A percentile compares a stretch with the other conserved stretches of the same genome.
These are phyloP conservation scores for Lithobates pipiens DNA, from an alignment of 2,797 vertebrate genomes.

Conservation along the genomic window DNA sequence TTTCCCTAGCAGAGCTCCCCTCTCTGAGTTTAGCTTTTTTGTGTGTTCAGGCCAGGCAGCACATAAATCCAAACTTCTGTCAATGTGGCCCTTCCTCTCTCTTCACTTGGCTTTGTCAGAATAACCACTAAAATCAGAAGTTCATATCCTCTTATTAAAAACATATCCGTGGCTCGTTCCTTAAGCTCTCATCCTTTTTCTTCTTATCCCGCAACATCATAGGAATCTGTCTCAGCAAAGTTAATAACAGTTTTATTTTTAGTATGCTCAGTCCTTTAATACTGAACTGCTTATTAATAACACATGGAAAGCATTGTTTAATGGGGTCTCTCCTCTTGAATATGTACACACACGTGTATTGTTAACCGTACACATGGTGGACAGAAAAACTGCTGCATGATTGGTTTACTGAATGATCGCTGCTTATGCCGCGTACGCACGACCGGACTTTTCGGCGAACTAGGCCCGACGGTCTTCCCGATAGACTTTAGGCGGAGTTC, in stretches of 20 bases:
- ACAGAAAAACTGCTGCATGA: too few species aligned
- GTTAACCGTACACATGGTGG: too few species aligned
- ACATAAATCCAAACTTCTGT: slow-evolving; percentile 17
- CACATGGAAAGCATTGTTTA: slow-evolving; percentile 16
- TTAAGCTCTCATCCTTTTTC: not conserved
- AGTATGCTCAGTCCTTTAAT: not conserved
- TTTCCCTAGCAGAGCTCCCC: slow-evolving; percentile 12
- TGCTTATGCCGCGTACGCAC: too few species aligned
- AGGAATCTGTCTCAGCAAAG: not conserved
- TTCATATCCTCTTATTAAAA: slow-evolving; percentile 37
- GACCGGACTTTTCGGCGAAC: too few species aligned
- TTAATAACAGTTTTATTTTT: slow-evolving; percentile 20
- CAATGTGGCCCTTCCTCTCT: slow-evolving; percentile 1
- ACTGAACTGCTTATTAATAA: slow-evolving; percentile 4
- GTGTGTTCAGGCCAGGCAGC: slow-evolving; percentile 18
- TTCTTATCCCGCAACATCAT: slow-evolving; percentile 8
- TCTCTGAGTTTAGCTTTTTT: slow-evolving; percentile 1
- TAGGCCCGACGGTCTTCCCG: too few species aligned
- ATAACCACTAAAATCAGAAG: slow-evolving; percentile 41
- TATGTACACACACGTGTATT: too few species aligned
- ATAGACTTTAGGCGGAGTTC: too few species aligned
- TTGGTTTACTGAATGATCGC: too few species aligned
- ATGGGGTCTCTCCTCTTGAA: too few species aligned
- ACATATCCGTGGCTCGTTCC: slow-evolving; percentile 12
- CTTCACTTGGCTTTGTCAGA: slow-evolving; percentile 19